Evolutionary conservation across 2,113 vertebrate species (phyloP), one percentile per base, ranked within the genome.

Genomic region (Gobio gobio): DNA sequence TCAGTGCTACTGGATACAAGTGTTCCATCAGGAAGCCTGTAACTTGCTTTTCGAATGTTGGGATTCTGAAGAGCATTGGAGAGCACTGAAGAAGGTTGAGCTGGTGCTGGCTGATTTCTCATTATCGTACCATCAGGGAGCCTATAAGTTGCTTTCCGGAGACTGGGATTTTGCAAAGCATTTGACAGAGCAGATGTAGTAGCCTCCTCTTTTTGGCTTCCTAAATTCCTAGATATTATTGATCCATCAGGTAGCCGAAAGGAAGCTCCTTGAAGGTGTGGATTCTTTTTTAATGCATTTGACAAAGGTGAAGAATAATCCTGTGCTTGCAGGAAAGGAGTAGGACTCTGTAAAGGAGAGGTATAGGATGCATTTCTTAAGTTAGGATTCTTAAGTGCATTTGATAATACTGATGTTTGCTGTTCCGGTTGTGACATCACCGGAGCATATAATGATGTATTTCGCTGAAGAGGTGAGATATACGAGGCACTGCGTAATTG

Each of bases 21-120:
- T 26, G 90, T 87, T 29, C 89, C 89, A 78, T 89, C 86, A 26
- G 90, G 90, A 54, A 91, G 79, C 79, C 75, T 90, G 78, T 92
- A 93, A 22, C 91, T 91, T 49, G 91, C 89, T 59, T 79, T 93
- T 24, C 84, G 91, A 24, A 95, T 59, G 54, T 54, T 88, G 10
- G 93, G 86, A 86, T 93, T 93, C 74, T 93, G 92, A 49, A 93
- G 89, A 76, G 90, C 86, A 86, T 85, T 91, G 10, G 91, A 89
- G 80, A 93, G 85, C 83, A 81, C 58, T 58, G 85, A 68, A 77
- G 82, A 33, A 58, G 78, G 26, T 45, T 85, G 82, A 64, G 85
- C 43, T 63, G 84, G 49, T 45, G 64, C 73, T 33, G 84, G 64
- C 58, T 86, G 84, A 66, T 86, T 89, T 84, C 82, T 82, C 29